Evolutionary conservation across 2,113 vertebrate species (phyloP).

Genomic region (Stigmatopora nigra): DNA sequence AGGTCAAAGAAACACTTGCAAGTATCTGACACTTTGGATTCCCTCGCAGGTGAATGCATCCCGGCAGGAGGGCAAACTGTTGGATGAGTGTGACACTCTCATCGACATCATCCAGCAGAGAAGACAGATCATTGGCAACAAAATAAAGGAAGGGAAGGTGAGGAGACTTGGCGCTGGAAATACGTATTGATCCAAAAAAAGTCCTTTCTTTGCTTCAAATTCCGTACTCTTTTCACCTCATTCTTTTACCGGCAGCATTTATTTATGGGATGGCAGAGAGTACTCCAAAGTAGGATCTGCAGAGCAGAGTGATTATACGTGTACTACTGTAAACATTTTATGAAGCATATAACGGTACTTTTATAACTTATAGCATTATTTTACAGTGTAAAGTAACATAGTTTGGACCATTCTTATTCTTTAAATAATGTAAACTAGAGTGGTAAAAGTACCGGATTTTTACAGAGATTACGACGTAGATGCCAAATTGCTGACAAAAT

Average conservation of each 20-base stretch:
- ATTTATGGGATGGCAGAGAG: background rate
- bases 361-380: background rate
- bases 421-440: background rate
- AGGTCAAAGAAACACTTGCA: background rate
- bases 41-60: slow-evolving; percentile 84
- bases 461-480: slow-evolving; percentile 19
- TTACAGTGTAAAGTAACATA: slow-evolving; percentile 3
- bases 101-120: slow-evolving; percentile 97
- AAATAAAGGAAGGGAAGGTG: slow-evolving; percentile 98
- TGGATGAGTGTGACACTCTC: slow-evolving; percentile 91
- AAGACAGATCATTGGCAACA: slow-evolving; percentile 88
- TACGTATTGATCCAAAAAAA: slow-evolving; percentile 7
- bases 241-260: slow-evolving; percentile 5
- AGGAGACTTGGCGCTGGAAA: slow-evolving; percentile 35
- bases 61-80: slow-evolving; percentile 87
- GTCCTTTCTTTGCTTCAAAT: background rate
- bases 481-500: slow-evolving; percentile 44
- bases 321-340: slow-evolving; percentile 19
- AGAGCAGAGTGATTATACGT: slow-evolving; percentile 23
- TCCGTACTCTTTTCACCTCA: background rate
- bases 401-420: background rate
- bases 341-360: slow-evolving; percentile 29
- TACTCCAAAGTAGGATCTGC: slow-evolving; percentile 31
- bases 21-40: slow-evolving; percentile 5
- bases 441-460: slow-evolving; percentile 1